Conservation (phyloP, 2,113 vertebrate genomes). For the Mixornis gularis region DNA sequence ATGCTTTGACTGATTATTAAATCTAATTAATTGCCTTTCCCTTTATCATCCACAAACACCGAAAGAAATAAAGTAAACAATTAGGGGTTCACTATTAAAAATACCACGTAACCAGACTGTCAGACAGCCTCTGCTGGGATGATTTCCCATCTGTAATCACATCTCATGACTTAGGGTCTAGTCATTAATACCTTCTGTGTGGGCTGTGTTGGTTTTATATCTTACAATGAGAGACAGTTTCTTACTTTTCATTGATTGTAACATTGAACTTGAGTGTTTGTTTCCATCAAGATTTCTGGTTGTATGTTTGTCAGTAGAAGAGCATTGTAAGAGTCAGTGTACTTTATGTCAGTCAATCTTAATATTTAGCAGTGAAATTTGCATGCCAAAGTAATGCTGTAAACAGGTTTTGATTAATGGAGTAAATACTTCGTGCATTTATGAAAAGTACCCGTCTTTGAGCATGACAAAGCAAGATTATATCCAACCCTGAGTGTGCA, state of each 20-base stretch:
- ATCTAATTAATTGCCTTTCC: conserved; percentile 6
- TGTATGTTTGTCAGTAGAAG: neutral
- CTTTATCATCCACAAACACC: neutral
- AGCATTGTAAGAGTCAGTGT: neutral
- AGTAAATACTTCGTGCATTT: neutral
- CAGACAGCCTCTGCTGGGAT: neutral
- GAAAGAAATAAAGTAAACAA: neutral
- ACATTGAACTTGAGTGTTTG: neutral
- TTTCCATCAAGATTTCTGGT: neutral
- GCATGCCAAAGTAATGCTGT: neutral
- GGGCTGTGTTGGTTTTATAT: neutral
- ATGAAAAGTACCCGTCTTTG: neutral
- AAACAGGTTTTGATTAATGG: neutral
- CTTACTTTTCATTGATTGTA: neutral
- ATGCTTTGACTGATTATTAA: neutral
- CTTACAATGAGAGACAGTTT: neutral
- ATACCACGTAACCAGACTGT: neutral
- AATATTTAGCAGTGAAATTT: neutral
- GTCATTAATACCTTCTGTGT: neutral
- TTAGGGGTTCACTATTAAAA: neutral
- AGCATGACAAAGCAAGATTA: conserved; percentile 29
- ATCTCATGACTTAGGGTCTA: neutral
- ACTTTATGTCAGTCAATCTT: neutral
- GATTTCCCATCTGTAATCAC: neutral
- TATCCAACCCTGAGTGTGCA: neutral